phyloP scores from a whole-genome alignment of 2,888 invertebrate species.

The Platypus cylindrus region DNA sequence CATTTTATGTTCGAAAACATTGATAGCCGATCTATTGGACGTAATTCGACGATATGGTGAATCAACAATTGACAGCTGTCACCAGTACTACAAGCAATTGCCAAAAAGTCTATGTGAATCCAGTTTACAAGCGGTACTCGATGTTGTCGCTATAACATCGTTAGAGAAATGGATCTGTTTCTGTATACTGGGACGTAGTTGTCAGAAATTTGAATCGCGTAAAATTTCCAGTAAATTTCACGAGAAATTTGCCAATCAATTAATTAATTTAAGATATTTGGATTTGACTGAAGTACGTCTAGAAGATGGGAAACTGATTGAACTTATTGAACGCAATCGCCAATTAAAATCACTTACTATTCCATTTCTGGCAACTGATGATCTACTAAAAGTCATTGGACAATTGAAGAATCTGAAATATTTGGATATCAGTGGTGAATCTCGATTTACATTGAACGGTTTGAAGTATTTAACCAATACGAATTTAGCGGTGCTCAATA shows the following conservation, averaged over 20 bases:
- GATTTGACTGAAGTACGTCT: constrained; percentile 60
- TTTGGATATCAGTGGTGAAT: constrained; percentile 51
- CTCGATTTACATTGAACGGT: constrained; percentile 4
- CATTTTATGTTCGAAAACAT: constrained; percentile 7
- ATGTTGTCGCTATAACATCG: constrained; percentile 6
- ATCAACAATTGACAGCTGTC: constrained; percentile 1
- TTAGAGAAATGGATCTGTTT: constrained; percentile 11
- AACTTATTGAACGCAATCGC: constrained; percentile 30
- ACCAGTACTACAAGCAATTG: constrained; percentile 7
- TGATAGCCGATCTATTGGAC: constrained; percentile 4
- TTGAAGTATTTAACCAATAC: constrained; percentile 4
- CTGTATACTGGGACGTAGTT: constrained; percentile 5
- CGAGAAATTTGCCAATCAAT: constrained; percentile 40
- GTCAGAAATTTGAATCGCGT: constrained; percentile 8
- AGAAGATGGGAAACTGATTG: constrained; percentile 45
- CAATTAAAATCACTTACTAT: constrained; percentile 48
- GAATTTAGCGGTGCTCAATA: constrained; percentile 7
- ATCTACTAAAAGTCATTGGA: constrained; percentile 45
- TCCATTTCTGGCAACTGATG: constrained; percentile 54
- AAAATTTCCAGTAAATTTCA: constrained; percentile 10
- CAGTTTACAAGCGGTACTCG: constrained; percentile 8
- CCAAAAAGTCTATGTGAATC: constrained; percentile 7
- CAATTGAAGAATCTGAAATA: constrained; percentile 43
- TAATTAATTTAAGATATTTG: constrained; percentile 43
- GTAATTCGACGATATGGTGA: constrained; percentile 6